A percentile compares a stretch with the other conserved stretches of the same genome.
Evolutionary conservation across 2,888 invertebrate genomes (phyloP).

Genomic region (Scaptomyza reducta): DNA sequence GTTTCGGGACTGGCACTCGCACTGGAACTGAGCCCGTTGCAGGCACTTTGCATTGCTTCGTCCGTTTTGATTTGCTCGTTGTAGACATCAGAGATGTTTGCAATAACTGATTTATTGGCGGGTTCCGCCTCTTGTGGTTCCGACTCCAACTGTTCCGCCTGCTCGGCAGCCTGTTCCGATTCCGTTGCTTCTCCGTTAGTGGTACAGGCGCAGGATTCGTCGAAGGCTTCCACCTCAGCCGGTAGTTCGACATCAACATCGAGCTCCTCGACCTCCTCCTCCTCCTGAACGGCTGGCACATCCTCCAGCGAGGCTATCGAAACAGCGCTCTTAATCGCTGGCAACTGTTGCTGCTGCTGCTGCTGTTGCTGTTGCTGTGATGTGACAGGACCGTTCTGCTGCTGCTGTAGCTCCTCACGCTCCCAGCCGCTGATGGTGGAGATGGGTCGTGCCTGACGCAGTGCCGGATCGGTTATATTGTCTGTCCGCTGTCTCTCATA

Average conservation of each 20-base stretch:
- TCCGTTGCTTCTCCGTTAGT: slow-evolving; percentile 27
- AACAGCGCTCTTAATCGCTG: slow-evolving; percentile 52
- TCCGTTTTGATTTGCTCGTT: slow-evolving; percentile 84
- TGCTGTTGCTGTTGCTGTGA: slow-evolving; percentile 48
- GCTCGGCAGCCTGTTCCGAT: slow-evolving; percentile 28
- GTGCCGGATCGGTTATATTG: slow-evolving; percentile 97
- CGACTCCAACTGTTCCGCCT: slow-evolving; percentile 10
- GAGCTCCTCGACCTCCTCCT: slow-evolving; percentile 66
- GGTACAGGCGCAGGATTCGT: slow-evolving; percentile 34
- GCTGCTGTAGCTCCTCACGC: slow-evolving; percentile 85
- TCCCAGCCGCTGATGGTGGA: slow-evolving; percentile 98
- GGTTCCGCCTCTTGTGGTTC: slow-evolving; percentile 43
- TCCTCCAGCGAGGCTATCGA: slow-evolving; percentile 81
- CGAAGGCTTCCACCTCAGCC: background rate
- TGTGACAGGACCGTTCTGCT: slow-evolving; percentile 56
- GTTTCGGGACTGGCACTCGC: slow-evolving; percentile 12
- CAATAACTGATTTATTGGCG: slow-evolving; percentile 76
- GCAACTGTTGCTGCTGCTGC: slow-evolving; percentile 46
- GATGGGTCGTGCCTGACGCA: slow-evolving; percentile 95
- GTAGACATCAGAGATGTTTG: slow-evolving; percentile 84
- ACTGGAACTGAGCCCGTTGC: slow-evolving; percentile 65
- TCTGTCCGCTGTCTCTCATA: slow-evolving; percentile 97
- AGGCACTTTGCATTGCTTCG: slow-evolving; percentile 63
- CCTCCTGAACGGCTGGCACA: slow-evolving; percentile 72
- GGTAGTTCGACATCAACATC: slow-evolving; percentile 51